Conservation (phyloP, 1,140 invertebrate species). For the Philopotamus ludificatus region DNA sequence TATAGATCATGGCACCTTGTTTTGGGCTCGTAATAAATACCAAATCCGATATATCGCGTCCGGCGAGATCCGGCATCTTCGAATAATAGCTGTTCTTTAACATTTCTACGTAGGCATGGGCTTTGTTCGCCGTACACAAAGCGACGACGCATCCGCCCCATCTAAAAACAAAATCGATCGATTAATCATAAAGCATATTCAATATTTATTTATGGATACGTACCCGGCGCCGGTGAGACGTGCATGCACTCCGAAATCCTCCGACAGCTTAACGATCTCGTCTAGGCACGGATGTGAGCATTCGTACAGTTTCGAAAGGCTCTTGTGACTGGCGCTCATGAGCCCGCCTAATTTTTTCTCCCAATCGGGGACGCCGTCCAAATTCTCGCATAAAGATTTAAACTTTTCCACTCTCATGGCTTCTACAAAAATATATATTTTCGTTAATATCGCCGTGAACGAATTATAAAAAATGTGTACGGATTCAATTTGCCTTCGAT, state of each 20-base stretch:
- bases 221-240: conserved; percentile 91
- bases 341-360: conserved; percentile 68
- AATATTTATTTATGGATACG: conserved; percentile 7
- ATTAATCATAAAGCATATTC: conserved; percentile 5
- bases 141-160: conserved; percentile 97
- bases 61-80: conserved; percentile 47
- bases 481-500: conserved; percentile 45
- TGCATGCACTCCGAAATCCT: conserved; percentile 72
- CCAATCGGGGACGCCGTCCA: conserved; percentile 54
- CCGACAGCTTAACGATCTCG: conserved; percentile 75
- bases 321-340: conserved; percentile 88
- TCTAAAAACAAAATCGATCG: conserved; percentile 52
- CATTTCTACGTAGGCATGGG: conserved; percentile 67
- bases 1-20: conserved; percentile 51
- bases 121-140: conserved; percentile 66
- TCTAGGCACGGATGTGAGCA: conserved; percentile 92
- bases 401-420: conserved; percentile 78
- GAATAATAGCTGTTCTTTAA: conserved; percentile 72
- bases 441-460: background rate
- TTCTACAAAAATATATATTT: conserved; percentile 57
- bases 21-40: conserved; percentile 65
- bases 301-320: conserved; percentile 84
- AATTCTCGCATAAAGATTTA: conserved; percentile 61
- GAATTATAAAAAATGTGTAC: background rate
- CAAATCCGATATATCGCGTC: conserved; percentile 47